phyloP scores from a whole-genome alignment of 2,113 vertebrate species.

The Pogonocichla stellata region DNA sequence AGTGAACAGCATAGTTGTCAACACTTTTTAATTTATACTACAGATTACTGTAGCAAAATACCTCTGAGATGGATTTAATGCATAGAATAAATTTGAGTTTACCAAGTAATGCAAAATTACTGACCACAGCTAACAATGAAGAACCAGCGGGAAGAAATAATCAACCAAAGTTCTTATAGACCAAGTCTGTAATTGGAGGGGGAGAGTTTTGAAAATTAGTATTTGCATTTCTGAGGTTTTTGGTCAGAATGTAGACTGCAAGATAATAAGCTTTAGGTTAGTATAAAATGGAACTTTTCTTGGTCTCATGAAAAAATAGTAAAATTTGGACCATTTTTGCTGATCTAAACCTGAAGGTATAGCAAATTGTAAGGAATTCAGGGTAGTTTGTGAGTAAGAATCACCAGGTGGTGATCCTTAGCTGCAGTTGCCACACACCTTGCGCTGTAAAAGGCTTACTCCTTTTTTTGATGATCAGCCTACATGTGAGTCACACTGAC shows the following conservation, averaged over 20 bases:
- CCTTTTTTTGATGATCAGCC: background rate
- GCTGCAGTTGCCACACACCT: background rate
- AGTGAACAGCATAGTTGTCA: background rate
- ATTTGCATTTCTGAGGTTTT: background rate
- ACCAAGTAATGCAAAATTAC: background rate
- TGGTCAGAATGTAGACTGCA: background rate
- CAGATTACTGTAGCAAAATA: background rate
- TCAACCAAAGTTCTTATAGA: background rate
- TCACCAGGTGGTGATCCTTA: background rate
- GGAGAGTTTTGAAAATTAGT: background rate
- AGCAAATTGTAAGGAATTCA: background rate
- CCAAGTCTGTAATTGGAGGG: background rate
- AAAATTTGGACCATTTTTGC: background rate
- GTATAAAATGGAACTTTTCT: background rate
- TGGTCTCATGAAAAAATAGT: background rate
- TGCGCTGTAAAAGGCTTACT: background rate
- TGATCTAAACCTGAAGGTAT: background rate
- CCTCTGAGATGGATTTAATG: background rate
- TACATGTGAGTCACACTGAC: background rate
- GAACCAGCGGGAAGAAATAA: background rate
- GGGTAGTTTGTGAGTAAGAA: background rate
- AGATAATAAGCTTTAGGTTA: background rate
- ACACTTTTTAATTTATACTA: background rate
- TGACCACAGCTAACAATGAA: background rate
- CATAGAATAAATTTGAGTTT: background rate